These are phyloP conservation scores for Philopedon plagiatum DNA, from an alignment of 2,888 invertebrate species.

Conservation along the genomic window DNA sequence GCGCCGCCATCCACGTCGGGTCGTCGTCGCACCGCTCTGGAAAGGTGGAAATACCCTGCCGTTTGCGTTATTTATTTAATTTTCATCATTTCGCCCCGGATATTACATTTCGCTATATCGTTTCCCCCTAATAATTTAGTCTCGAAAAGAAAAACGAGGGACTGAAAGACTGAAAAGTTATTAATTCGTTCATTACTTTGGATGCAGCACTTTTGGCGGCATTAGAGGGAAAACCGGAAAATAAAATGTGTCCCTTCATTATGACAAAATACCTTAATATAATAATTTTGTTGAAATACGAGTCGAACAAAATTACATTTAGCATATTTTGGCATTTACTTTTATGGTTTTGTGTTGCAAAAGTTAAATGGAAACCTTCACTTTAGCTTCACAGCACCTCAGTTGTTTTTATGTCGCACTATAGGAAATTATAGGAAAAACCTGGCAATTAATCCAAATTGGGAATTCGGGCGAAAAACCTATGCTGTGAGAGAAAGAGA, in stretches of 20 bases:
- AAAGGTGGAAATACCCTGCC: constrained; percentile 40
- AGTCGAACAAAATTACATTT: neutral
- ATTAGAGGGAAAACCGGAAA: constrained; percentile 21
- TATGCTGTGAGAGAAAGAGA: too few relatives aligned
- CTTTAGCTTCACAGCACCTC: too few relatives aligned
- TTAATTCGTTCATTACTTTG: constrained; percentile 44
- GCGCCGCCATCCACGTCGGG: too few relatives aligned
- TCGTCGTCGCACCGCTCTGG: constrained; percentile 2
- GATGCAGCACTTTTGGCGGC: constrained; percentile 32
- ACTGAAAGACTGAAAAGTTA: constrained; percentile 36
- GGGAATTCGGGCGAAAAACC: too few relatives aligned
- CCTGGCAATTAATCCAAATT: too few relatives aligned
- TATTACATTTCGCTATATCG: constrained; percentile 48
- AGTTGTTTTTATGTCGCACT: too few relatives aligned
- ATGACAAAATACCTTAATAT: constrained; percentile 9
- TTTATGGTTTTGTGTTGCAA: too few relatives aligned
- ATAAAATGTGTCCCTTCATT: constrained; percentile 23
- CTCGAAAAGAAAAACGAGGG: constrained; percentile 36
- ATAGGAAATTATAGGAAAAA: too few relatives aligned
- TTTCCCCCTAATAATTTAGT: constrained; percentile 48
- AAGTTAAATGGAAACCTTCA: too few relatives aligned
- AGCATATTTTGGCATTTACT: too few relatives aligned
- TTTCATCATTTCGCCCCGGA: constrained; percentile 51
- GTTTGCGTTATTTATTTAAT: constrained; percentile 53
- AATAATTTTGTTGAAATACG: neutral